These are phyloP conservation scores for Cryptocephalus primarius DNA, from an alignment of 2,888 invertebrate genomes.

Conservation along the genomic window DNA sequence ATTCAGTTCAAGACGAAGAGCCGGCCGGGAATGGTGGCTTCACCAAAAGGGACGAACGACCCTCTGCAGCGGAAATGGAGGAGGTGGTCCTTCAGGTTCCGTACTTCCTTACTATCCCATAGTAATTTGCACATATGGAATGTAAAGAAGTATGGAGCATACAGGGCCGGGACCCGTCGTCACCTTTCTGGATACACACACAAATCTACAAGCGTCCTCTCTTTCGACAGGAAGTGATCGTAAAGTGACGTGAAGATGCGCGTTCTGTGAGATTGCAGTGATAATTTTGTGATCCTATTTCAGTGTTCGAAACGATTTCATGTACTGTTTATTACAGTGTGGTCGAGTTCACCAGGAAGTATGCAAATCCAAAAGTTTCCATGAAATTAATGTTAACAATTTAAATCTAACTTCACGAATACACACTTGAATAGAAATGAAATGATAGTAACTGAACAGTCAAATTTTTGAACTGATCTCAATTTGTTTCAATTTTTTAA, in stretches of 20 bases:
- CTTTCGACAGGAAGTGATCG: background rate
- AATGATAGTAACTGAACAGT: too few species aligned
- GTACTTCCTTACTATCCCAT: constrained; percentile 95
- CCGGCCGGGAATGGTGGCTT: constrained; percentile 6
- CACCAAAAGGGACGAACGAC: constrained; percentile 3
- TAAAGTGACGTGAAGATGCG: constrained; percentile 1
- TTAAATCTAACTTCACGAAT: too few species aligned
- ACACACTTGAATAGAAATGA: too few species aligned
- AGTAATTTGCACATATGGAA: constrained; percentile 81
- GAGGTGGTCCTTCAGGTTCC: constrained; percentile 50
- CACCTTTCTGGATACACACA: too few species aligned
- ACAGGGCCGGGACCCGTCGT: constrained; percentile 18
- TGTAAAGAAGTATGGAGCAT: constrained; percentile 95
- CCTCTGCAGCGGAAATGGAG: constrained; percentile 4
- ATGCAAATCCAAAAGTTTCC: too few species aligned
- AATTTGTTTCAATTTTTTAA: too few species aligned
- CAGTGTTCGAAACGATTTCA: too few species aligned
- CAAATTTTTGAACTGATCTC: too few species aligned
- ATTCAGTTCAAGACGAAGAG: constrained; percentile 21
- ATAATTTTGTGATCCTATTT: too few species aligned
- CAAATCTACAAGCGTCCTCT: background rate
- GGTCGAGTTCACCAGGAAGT: too few species aligned
- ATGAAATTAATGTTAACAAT: too few species aligned
- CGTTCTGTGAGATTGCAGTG: background rate
- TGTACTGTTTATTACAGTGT: too few species aligned